Base-by-base conservation (phyloP, 2,888 invertebrate genomes). In the Pachymerium ferrugineum region DNA sequence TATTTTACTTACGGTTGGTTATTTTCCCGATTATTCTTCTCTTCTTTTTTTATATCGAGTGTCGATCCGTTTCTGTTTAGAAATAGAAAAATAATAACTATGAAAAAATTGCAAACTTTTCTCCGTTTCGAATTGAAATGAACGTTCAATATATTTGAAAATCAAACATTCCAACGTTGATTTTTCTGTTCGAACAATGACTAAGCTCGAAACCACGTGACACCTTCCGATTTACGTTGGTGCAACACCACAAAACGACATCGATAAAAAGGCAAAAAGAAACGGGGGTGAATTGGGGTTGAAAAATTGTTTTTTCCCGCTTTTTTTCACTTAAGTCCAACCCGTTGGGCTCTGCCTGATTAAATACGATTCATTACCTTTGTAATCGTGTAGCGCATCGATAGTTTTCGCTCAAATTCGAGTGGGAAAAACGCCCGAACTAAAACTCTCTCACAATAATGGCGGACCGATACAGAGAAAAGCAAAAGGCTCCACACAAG, bases 121-220 rank as follows among this genome's bases (percentile, higher is more conserved):
- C 4, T 8, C n/a, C 5, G 14, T 38, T 38, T 38, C 38, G 14
- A 16, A 4, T 5, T 1, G 4, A 10, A 38, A 38, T 16, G 16
- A 2, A 1, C 2, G 14, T n/a, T n/a, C n/a, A n/a, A n/a, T n/a
- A n/a, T n/a, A n/a, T n/a, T n/a, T n/a, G n/a, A n/a, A 1, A 62
- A 62, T 28, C 14, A 22, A 25, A 62, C 62, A 62, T 62, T 62
- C 62, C n/a, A 28, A 25, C 62, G 28, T 62, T 25, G 25, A 28
- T 28, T 25, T 28, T 28, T 1, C 22, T 28, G 25, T 12, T 25
- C 30, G 69, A 69, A 69, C 33, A 69, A 69, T 69, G 69, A 69
- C 30, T 33, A 69, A 69, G 69, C 30, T 5, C 69, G 33, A 25
- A 30, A 69, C 69, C 69, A 69, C 69, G 69, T 69, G 69, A 69